A percentile compares a stretch with the other conserved stretches of the same genome.
Conservation (phyloP, 2,888 invertebrate species). For the Julus scandinavius region DNA sequence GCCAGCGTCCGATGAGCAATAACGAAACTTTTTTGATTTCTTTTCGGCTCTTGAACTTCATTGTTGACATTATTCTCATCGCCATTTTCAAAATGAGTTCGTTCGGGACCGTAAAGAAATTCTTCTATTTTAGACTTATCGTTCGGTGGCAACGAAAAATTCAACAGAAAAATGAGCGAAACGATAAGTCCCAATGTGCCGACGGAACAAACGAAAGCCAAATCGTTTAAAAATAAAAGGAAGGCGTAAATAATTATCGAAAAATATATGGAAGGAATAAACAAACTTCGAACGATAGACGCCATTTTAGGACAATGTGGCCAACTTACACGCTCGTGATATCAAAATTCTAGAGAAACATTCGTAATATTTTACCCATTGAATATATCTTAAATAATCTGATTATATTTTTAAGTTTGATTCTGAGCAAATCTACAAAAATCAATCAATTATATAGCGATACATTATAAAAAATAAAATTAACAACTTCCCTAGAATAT, state of each 20-base stretch:
- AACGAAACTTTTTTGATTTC: constrained; percentile 63
- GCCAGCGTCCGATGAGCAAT: constrained; percentile 81
- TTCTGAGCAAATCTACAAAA: too few relatives aligned
- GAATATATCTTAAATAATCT: too few relatives aligned
- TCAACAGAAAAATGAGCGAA: constrained; percentile 1
- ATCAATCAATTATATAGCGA: too few relatives aligned
- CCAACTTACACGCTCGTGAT: not conserved
- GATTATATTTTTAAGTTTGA: too few relatives aligned
- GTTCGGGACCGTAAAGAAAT: not conserved
- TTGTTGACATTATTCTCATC: not conserved
- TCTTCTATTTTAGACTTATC: constrained; percentile 50
- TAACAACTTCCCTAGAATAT: too few relatives aligned
- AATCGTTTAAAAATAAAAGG: constrained; percentile 30
- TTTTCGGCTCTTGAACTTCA: not conserved
- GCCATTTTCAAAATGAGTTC: not conserved
- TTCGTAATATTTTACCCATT: too few relatives aligned
- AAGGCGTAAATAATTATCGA: constrained; percentile 50
- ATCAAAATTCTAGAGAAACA: too few relatives aligned
- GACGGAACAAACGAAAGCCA: constrained; percentile 47
- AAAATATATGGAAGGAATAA: constrained; percentile 48
- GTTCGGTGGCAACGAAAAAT: constrained; percentile 49
- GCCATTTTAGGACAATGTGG: not conserved
- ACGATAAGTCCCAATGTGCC: constrained; percentile 12
- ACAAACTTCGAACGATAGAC: constrained; percentile 41
- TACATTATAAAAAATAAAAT: too few relatives aligned